Base-by-base conservation (phyloP, 2,113 vertebrate genomes). In the Rhinopomastus cyanomelas region DNA sequence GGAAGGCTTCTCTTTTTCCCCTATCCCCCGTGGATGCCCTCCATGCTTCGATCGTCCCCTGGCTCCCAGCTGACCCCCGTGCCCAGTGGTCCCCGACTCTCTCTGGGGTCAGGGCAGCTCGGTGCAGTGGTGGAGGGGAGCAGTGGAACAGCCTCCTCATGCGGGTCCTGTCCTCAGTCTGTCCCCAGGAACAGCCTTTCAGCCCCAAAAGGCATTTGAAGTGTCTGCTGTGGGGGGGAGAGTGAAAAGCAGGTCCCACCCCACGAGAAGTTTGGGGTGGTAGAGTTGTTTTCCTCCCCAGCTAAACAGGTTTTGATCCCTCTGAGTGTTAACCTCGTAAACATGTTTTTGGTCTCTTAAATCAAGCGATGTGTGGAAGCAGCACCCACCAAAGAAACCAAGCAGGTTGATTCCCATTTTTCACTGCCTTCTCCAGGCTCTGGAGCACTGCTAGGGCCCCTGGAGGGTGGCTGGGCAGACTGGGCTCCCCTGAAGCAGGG, bases 231-330 rank as follows among this genome's bases (percentile, higher is more conserved):
- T 88, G 81, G 90, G 93, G 88, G 88, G 94, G 88, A 88, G 90
- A 87, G 20, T 85, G 94, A 85, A 90, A 91, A 93, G 71, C 81
- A 64, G 52, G 34, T 93, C 78, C 81, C 55, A 84, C 81, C 88
- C 88, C 75, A 87, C 88, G 59, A 81, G 81, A 92, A 85, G 78
- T 69, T 92, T 90, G 64, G 46, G 84, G 71, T 85, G 84, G 92
- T 87, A 92, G 92, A 88, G 78, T 65, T 91, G 86, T 88, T 95
- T 78, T 95, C 81, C 81, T 88, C 93, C 74, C 71, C 68, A 46
- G 62, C 62, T 81, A 87, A 95, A 93, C 95, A 92, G 92, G 88
- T 94, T 95, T 91, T 75, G 71, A 87, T 53, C 87, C 78, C 65
- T 87, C 92, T 95, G 89, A 93, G 76, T 83, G 85, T 90, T 88